Percentiles rank a stretch among this genome's conserved stretches.
Evolutionary conservation across 1,140 invertebrate species (phyloP).

Genomic region (Tigriopus japonicus): DNA sequence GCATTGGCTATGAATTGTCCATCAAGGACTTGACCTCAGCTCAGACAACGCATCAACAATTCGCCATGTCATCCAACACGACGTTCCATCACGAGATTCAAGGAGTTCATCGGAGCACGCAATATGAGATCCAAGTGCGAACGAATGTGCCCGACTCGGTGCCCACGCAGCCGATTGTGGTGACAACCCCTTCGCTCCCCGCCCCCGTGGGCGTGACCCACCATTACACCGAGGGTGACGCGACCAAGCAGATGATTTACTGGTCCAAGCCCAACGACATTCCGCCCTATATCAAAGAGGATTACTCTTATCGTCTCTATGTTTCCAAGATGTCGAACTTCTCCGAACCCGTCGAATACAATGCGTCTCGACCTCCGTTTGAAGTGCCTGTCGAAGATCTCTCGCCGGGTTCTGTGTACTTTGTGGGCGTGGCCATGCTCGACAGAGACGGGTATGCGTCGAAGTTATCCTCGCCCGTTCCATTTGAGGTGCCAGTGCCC

Average conservation of each 20-base stretch:
- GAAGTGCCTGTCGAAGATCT: neutral
- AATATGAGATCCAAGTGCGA: neutral
- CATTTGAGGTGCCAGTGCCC: slow-evolving; percentile 14
- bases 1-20: slow-evolving; percentile 10
- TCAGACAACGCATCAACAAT: neutral
- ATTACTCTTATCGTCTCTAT: too few species aligned
- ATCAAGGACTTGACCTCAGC: slow-evolving; percentile 7
- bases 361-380: too few species aligned
- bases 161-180: neutral
- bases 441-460: slow-evolving; percentile 38
- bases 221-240: too few species aligned
- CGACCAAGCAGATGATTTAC: too few species aligned
- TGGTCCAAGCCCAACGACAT: too few species aligned
- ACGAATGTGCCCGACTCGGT: neutral
- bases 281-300: too few species aligned
- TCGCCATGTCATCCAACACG: neutral
- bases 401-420: slow-evolving; percentile 32
- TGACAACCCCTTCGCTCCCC: neutral
- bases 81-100: too few species aligned
- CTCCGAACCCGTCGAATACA: too few species aligned
- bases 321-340: too few species aligned
- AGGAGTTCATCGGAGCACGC: neutral
- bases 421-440: slow-evolving; percentile 40
- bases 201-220: neutral
- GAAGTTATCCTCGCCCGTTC: slow-evolving; percentile 13